Base-by-base conservation (phyloP, 2,888 invertebrate genomes). In the Chalcis sispes region DNA sequence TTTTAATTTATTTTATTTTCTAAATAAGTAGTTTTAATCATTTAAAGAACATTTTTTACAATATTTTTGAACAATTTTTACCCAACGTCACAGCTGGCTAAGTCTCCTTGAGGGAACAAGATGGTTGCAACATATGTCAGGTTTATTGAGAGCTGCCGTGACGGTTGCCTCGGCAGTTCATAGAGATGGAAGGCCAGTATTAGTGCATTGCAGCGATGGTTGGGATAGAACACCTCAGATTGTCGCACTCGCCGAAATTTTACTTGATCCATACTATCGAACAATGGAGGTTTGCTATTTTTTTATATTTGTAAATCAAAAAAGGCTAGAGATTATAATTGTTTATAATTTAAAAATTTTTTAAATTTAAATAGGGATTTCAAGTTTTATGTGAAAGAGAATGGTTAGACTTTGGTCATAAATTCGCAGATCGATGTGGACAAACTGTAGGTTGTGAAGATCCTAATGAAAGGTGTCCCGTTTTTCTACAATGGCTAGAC, bases 181-280 rank as follows among this genome's bases (percentile, higher is more conserved):
- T 82, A 91, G 92, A 65, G 95, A 95, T 76, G 95, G 93, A 20
- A 92, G 96, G 64, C 97, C 98, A 7, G 98, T 98, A 70, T 91
- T 99, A 77, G 98, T 99, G 10, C 99, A 99, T 89, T 99, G 99
- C 89, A 98, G 98, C 1, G 99, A 99, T 90, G 99, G 99, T 59
- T 99, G 99, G 99, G 99, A 99, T 90, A 92, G 99, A 81, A 99
- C 99, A 72, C 96, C 99, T 58, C 99, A 99, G 90, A 95, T 99
- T 80, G 96, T 97, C 18, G 95, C 98, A 50, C 91, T 98, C 66
- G 96, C 97, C 15, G 95, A 98, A 89, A 91, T 99, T 52, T 90
- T 98, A 85, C 91, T 98, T 48, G 99, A 99, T 91, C 97, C 98
- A 0, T 95, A 94, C 90, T 99, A 99, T 89, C 91, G 99, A 82